Base-by-base conservation (phyloP, 2,797 vertebrate genomes). In the Cossypha caffra region DNA sequence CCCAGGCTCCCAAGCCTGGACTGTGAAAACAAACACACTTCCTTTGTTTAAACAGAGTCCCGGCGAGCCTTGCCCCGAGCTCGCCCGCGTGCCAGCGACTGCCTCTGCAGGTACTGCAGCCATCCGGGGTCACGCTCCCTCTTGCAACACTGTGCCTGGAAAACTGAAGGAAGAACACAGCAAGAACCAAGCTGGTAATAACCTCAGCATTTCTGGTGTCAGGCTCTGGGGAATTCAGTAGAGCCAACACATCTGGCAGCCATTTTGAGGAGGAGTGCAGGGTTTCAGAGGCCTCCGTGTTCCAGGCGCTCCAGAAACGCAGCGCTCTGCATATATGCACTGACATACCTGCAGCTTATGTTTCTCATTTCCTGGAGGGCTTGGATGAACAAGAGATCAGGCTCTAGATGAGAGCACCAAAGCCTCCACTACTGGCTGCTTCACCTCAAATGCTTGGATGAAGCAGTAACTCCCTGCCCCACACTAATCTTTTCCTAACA, bases 221-320 rank as follows among this genome's bases (percentile, higher is more conserved):
- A 40, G 82, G 85, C 96, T 91, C 89, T 3, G 0, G 93, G 93
- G 96, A 93, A 90, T 94, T 93, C 85, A 86, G 85, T 50, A 61
- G 66, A 95, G 96, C 93, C 95, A 95, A 88, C 95, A 97, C 96
- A 96, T 97, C 96, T 97, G 96, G 96, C 95, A 96, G 96, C 96
- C 96, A 96, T 97, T 97, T 96, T 96, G 96, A 97, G 96, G 90
- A 95, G 91, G 73, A 96, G 95, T 31, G 90, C 87, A 92, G 95
- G 73, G 74, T 94, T 96, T 92, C 90, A 84, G 94, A 93, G 90
- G 94, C 96, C 96, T 95, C 88, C 0, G 76, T 64, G 79, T 86
- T 93, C 74, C 91, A 86, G 82, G 82, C 88, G 5, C 80, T 95
- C 90, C 93, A 95, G 95, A 91, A 93, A 88, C 4, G 4, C 75